These are phyloP conservation scores for Cottoperca gobio DNA, from an alignment of 2,797 vertebrate genomes.

Conservation along the genomic window DNA sequence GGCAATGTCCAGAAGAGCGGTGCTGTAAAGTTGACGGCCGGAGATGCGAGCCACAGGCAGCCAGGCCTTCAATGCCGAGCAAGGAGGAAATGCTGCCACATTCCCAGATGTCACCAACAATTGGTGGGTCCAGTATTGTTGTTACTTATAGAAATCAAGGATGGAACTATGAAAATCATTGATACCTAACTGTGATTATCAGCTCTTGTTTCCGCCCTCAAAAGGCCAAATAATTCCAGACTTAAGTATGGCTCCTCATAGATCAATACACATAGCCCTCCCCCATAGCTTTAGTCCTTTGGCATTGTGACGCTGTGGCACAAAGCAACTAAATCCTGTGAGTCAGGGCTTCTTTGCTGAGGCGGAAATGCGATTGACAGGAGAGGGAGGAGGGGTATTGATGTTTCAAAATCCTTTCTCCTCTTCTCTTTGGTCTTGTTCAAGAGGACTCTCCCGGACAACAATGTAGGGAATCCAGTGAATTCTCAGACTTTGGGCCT, in stretches of 20 bases:
- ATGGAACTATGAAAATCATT: neutral
- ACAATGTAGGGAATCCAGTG: conserved; percentile 44
- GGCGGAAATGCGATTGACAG: conserved; percentile 39
- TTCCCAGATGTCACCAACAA: neutral
- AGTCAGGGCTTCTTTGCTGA: conserved; percentile 39
- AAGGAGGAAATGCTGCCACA: no score
- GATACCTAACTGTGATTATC: neutral
- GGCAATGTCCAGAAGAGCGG: no score
- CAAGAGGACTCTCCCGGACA: conserved; percentile 43
- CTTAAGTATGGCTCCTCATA: neutral
- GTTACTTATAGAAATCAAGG: neutral
- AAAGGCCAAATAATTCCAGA: neutral
- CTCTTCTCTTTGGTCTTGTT: conserved; percentile 20
- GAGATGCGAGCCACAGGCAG: no score
- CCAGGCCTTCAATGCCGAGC: no score
- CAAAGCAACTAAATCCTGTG: conserved; percentile 51
- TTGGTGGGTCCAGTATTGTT: neutral
- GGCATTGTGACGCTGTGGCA: conserved; percentile 31
- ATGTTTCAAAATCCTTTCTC: conserved; percentile 18
- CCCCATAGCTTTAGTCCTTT: conserved; percentile 16
- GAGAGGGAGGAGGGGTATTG: conserved; percentile 17
- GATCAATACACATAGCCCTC: conserved; percentile 8
- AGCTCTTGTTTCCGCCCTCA: neutral
- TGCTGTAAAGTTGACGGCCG: no score
- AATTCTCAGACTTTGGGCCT: conserved; percentile 31